Evolutionary conservation across 92 coral and sea anemone species (phyloP).

Genomic region (Nematostella vectensis): DNA sequence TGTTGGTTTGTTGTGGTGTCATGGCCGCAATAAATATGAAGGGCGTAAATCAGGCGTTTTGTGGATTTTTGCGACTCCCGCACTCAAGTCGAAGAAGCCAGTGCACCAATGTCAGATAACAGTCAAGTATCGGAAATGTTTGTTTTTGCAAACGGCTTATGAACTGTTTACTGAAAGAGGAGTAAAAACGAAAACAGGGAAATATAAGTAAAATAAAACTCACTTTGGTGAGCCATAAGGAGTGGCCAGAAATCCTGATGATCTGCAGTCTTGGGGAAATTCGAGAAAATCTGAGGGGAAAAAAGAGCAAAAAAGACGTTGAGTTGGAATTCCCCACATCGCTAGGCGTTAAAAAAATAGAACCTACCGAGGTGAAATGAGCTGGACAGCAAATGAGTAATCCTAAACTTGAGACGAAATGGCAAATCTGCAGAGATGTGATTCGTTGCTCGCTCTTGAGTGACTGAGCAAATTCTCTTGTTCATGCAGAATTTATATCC

Average conservation of each 20-base stretch:
- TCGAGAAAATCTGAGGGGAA: too few relatives aligned
- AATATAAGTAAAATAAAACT: not conserved
- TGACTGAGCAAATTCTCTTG: conserved; percentile 93
- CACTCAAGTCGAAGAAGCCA: too few relatives aligned
- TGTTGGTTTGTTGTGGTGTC: too few relatives aligned
- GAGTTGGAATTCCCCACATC: not conserved
- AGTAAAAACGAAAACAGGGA: not conserved
- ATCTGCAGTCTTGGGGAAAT: too few relatives aligned
- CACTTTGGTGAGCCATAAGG: conserved; percentile 30
- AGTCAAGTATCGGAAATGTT: too few relatives aligned
- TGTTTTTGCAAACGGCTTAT: conserved; percentile 3
- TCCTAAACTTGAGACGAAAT: not conserved
- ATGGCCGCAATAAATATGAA: too few relatives aligned
- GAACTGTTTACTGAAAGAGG: not conserved
- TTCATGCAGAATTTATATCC: conserved; percentile 94
- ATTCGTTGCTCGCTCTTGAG: conserved; percentile 56
- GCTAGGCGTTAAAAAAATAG: not conserved
- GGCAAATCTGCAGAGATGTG: conserved; percentile 24
- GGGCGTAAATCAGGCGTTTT: too few relatives aligned
- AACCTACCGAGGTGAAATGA: not conserved
- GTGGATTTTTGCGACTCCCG: too few relatives aligned
- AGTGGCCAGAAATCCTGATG: conserved; percentile 5
- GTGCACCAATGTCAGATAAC: too few relatives aligned
- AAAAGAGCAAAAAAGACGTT: conserved; percentile 1
- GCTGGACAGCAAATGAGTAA: not conserved